phyloP scores from a whole-genome alignment of 2,888 invertebrate genomes.

The Cinara cedri region DNA sequence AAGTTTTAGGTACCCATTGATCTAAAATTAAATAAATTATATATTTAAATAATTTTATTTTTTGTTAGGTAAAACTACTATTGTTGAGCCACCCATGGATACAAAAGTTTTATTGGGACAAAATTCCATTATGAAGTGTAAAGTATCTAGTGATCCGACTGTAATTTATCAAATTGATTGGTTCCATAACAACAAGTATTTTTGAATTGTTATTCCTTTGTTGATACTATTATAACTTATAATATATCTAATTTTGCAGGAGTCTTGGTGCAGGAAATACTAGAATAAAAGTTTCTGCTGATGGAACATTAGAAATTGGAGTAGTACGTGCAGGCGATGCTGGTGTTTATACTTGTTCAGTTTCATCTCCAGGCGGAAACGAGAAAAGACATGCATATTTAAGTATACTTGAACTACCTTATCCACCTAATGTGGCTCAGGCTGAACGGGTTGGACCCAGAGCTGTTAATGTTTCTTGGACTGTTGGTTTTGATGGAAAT shows the following conservation, averaged over 20 bases:
- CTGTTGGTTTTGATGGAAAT: constrained; percentile 96
- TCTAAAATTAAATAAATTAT: constrained; percentile 22
- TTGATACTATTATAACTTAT: neutral
- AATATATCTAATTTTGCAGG: constrained; percentile 53
- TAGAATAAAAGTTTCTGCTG: constrained; percentile 75
- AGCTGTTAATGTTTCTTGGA: constrained; percentile 92
- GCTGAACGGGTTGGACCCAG: constrained; percentile 74
- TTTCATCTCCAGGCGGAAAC: constrained; percentile 89
- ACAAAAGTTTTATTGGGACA: constrained; percentile 90
- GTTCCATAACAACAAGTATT: constrained; percentile 85
- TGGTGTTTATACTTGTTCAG: constrained; percentile 89
- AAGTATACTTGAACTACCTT: constrained; percentile 93
- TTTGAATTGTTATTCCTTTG: constrained; percentile 59
- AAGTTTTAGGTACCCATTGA: constrained; percentile 75
- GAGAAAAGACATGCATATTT: constrained; percentile 85
- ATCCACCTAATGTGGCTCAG: constrained; percentile 85
- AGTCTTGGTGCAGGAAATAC: constrained; percentile 71
- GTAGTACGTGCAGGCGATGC: constrained; percentile 91
- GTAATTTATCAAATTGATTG: constrained; percentile 86
- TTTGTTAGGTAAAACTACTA: constrained; percentile 84
- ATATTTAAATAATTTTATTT: constrained; percentile 16
- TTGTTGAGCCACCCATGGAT: constrained; percentile 90
- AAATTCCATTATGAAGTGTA: constrained; percentile 91
- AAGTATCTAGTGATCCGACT: constrained; percentile 88
- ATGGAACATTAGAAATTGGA: constrained; percentile 86